Base-by-base conservation (phyloP, 2,888 invertebrate species). In the Leucoptera coffeella region DNA sequence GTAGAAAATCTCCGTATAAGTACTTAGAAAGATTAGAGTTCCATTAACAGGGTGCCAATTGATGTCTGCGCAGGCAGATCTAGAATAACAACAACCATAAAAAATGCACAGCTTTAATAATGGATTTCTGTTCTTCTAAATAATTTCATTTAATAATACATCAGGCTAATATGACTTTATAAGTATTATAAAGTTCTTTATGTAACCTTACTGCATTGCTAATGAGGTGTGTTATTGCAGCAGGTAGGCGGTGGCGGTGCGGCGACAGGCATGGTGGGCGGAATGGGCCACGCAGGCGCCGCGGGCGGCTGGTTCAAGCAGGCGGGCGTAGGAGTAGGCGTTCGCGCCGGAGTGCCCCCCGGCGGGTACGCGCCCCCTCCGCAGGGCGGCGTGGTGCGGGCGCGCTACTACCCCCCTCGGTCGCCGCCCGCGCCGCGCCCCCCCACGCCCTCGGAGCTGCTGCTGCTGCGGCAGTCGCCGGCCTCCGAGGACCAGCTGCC, bases 391-490 rank as follows among this genome's bases (percentile, higher is more conserved):
- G 39, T 35, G 38, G 43, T 32, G 42, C 40, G 40, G 37, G 46
- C 40, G 74, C 38, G 55, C 77, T 80, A 78, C 57, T 82, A 80
- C 32, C 78, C 80, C 31, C 82, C 83, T 44, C 82, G 81, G 32
- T 82, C 82, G 38, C 80, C 82, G 50, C 75, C 82, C 37, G 78
- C 80, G 32, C 81, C 83, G 37, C 82, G 82, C 2, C 53, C 65
- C 28, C 83, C 84, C 36, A 75, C 84, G 48, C 77, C 85, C 36
- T 75, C 78, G 37, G 72, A 88, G 50, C 85, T 90, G 81, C 86
- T 88, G 55, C 79, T 85, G 45, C 84, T 90, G 39, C 78, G 89
- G 25, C 61, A 59, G 46, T 85, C 89, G 41, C 89, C 84, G 38
- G 73, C 84, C 49, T 76, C 80, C 51, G 71, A 77, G 36, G 77